phyloP scores from a whole-genome alignment of 1,140 invertebrate species.

The Pseudoatta argentina region DNA sequence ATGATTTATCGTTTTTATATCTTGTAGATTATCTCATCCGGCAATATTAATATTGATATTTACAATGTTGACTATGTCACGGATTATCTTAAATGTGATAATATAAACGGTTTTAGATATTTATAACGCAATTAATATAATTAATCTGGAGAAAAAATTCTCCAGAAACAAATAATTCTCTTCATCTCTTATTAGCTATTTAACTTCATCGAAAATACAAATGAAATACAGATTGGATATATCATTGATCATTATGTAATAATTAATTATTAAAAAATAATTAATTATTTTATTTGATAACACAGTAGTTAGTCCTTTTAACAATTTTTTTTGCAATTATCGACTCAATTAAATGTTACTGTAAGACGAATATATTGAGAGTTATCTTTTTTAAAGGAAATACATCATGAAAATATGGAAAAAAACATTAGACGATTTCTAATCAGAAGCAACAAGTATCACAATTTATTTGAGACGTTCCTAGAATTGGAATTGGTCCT shows the following conservation, averaged over 20 bases:
- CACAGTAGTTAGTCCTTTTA: neutral
- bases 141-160: neutral
- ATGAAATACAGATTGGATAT: neutral
- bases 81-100: neutral
- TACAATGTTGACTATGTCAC: neutral
- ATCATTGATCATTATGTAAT: neutral
- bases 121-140: conserved; percentile 9
- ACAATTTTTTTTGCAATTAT: neutral
- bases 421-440: conserved; percentile 10
- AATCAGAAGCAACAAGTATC: conserved; percentile 33
- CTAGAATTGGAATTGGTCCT: conserved; percentile 3
- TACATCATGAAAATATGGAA: neutral
- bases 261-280: neutral
- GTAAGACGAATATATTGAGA: no score
- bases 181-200: neutral
- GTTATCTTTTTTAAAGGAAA: no score
- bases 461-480: conserved; percentile 32
- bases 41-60: neutral
- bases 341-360: no score
- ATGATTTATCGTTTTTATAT: neutral
- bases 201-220: neutral
- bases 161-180: neutral
- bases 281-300: neutral
- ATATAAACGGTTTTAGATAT: neutral
- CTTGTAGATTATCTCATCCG: neutral